Percentiles rank a stretch among this genome's conserved stretches.
Conservation (phyloP, 1,140 invertebrate genomes). For the Nasonia longicornis region DNA sequence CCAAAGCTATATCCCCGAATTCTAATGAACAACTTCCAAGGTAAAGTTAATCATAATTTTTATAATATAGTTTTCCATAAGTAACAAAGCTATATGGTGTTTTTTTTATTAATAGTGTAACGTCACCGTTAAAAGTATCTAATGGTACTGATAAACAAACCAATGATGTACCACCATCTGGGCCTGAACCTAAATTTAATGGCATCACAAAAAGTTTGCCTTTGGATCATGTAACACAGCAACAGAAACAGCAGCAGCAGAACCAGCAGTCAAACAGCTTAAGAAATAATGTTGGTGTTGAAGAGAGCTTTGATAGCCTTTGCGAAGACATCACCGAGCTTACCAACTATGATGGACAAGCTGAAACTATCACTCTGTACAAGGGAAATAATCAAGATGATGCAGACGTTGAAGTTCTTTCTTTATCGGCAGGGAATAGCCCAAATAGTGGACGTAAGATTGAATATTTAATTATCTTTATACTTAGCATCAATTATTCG, state of each 20-base stretch:
- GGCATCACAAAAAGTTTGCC: neutral
- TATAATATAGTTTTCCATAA: no score
- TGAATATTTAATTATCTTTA: neutral
- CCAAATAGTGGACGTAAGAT: slow-evolving; percentile 5
- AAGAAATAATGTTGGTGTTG: neutral
- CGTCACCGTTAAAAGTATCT: neutral
- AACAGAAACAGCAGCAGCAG: neutral
- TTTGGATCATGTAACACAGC: neutral
- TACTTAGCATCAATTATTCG: neutral
- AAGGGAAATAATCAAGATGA: neutral
- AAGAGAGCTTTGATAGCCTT: slow-evolving; percentile 37
- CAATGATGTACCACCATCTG: no score
- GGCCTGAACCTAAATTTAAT: no score
- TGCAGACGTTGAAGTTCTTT: neutral
- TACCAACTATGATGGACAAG: neutral
- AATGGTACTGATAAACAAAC: neutral
- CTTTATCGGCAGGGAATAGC: neutral
- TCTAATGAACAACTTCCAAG: neutral
- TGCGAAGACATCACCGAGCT: slow-evolving; percentile 25
- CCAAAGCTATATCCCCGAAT: neutral
- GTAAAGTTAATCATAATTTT: slow-evolving; percentile 8
- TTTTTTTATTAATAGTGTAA: neutral
- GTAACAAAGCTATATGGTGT: no score
- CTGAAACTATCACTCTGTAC: slow-evolving; percentile 18
- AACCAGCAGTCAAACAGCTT: neutral